Evolutionary conservation across 2,797 vertebrate genomes (phyloP).

Genomic region (Paguma larvata): DNA sequence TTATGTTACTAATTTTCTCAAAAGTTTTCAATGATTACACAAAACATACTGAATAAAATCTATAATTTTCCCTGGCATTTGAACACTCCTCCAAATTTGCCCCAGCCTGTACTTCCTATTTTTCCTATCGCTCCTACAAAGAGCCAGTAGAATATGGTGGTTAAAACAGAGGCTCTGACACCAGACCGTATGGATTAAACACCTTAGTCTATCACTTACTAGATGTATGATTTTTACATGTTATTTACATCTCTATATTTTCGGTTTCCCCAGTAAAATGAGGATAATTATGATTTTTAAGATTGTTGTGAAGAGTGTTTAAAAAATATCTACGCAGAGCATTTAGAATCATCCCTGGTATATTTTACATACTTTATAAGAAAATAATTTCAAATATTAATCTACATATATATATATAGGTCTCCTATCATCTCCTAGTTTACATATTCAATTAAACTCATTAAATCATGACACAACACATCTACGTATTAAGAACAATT

Average conservation of each 20-base stretch:
- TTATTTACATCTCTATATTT: not conserved
- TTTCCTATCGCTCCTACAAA: not conserved
- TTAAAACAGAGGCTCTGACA: not conserved
- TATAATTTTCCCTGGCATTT: not conserved
- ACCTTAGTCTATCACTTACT: not conserved
- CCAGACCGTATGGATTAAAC: not conserved
- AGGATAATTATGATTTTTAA: not conserved
- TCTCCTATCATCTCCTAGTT: not conserved
- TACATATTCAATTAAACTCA: not conserved
- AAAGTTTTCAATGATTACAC: conserved; percentile 9
- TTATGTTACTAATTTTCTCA: not conserved
- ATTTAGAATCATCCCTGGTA: not conserved
- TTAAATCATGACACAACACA: not conserved
- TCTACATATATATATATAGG: not conserved
- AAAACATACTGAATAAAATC: conserved; percentile 28
- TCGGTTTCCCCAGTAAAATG: not conserved
- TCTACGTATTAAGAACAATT: not conserved
- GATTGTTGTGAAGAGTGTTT: not conserved
- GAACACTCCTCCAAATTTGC: not conserved
- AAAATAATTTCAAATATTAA: conserved; percentile 31
- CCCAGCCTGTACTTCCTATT: not conserved
- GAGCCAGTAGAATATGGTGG: not conserved
- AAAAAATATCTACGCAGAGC: not conserved
- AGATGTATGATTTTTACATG: not conserved
- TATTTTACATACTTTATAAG: not conserved